These are phyloP conservation scores for Eilema griseolum DNA, from an alignment of 2,888 invertebrate genomes.

Conservation along the genomic window DNA sequence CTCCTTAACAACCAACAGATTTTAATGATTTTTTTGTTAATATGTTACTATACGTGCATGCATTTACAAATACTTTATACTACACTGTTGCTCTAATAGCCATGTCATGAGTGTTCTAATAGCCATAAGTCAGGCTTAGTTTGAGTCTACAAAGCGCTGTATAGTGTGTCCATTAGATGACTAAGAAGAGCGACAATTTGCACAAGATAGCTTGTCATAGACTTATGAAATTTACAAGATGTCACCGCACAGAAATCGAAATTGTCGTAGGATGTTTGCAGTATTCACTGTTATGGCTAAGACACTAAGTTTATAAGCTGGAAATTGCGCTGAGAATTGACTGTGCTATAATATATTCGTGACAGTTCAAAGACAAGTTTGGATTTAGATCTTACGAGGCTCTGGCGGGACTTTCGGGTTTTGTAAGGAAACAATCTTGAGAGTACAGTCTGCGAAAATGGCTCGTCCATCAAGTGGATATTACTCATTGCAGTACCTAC, in stretches of 20 bases:
- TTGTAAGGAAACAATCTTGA: no score
- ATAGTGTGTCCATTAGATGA: neutral
- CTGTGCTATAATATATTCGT: neutral
- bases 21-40: no score
- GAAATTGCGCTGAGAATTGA: neutral
- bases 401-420: no score
- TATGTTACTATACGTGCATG: no score
- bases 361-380: neutral
- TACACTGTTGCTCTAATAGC: no score
- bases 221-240: slow-evolving; percentile 15
- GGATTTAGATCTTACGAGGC: neutral
- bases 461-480: no score
- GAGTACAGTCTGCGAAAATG: no score
- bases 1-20: no score
- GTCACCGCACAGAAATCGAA: neutral
- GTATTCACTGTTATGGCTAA: neutral
- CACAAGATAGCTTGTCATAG: neutral
- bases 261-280: neutral
- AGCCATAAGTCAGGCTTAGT: neutral
- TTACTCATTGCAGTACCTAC: no score
- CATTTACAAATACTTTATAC: no score
- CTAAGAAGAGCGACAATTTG: neutral
- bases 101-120: no score
- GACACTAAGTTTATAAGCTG: slow-evolving; percentile 7
- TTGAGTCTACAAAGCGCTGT: neutral